A percentile compares a stretch with the other conserved stretches of the same genome.
Conservation (phyloP, 2,797 vertebrate genomes). For the Trachurus trachurus region DNA sequence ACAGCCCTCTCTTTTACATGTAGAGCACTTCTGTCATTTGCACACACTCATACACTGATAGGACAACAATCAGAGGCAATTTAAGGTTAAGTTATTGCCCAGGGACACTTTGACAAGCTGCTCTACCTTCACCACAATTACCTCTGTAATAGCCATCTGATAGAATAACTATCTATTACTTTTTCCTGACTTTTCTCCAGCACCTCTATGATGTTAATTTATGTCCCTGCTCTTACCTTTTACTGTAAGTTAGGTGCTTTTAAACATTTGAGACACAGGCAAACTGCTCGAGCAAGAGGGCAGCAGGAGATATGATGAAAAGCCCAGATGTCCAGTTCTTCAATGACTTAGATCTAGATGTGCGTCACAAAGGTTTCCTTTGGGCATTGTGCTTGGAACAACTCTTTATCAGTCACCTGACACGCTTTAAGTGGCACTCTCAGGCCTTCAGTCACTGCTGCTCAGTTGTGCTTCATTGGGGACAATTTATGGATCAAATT, state of each 20-base stretch:
- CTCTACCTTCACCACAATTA: no score
- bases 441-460: slow-evolving; percentile 2
- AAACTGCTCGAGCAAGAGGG: not conserved
- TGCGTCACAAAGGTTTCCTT: not conserved
- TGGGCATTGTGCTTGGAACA: not conserved
- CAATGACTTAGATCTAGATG: not conserved
- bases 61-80: no score
- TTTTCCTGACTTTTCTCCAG: not conserved
- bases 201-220: no score
- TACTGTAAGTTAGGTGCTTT: not conserved
- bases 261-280: not conserved
- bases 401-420: slow-evolving; percentile 11
- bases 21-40: no score
- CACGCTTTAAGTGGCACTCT: not conserved
- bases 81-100: no score
- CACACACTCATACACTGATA: no score
- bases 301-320: not conserved
- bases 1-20: no score
- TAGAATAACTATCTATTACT: not conserved
- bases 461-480: slow-evolving; percentile 15
- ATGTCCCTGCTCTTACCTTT: not conserved
- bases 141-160: no score
- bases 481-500: slow-evolving; percentile 46
- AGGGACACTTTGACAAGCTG: no score
- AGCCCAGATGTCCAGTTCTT: not conserved